Base-by-base conservation (phyloP, 2,113 vertebrate species). In the Myiozetetes cayanensis region DNA sequence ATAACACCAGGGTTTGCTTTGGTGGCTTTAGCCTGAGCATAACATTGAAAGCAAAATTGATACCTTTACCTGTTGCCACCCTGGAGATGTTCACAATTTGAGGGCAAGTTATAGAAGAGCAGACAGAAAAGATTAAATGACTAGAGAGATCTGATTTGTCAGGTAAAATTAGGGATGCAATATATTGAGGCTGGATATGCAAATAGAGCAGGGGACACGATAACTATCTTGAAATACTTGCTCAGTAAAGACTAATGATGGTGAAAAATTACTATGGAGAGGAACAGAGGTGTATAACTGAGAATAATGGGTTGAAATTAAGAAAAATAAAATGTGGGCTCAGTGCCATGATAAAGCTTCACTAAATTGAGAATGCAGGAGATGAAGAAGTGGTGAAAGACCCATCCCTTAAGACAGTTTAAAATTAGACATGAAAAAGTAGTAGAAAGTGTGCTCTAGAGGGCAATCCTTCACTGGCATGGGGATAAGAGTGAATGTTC, bases 241-340 rank as follows among this genome's bases (percentile, higher is more conserved):
- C 30, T 70, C 20, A 10, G 68, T 55, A 20, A 93, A 89, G 89
- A 63, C 43, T 73, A 78, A 23, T 68, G 56, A 55, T n/a, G 35
- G 33, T 86, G 56, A 93, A 85, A 92, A 93, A 92, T 92, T 70
- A n/a, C 39, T 52, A 1, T 31, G 27, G 68, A 67, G 70, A 47
- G 55, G 39, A 90, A 35, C 24, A 87, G 89, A 89, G 27, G 13
- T 58, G 25, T 63, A 41, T 80, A 90, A 89, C 76, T 80, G 68
- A 92, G 89, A 91, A 81, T 75, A 96, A 92, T 96, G 86, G 46
- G 7, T 65, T 87, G 93, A 89, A 94, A 95, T 94, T 87, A 89
- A 84, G 89, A 91, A 92, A 95, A 94, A 86, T 88, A 92, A 90
- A 84, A 90, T 39, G 56, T 85, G 72, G 72, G 76, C 68, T 28